Conservation (phyloP, 2,888 invertebrate genomes). For the Lasius platythorax region DNA sequence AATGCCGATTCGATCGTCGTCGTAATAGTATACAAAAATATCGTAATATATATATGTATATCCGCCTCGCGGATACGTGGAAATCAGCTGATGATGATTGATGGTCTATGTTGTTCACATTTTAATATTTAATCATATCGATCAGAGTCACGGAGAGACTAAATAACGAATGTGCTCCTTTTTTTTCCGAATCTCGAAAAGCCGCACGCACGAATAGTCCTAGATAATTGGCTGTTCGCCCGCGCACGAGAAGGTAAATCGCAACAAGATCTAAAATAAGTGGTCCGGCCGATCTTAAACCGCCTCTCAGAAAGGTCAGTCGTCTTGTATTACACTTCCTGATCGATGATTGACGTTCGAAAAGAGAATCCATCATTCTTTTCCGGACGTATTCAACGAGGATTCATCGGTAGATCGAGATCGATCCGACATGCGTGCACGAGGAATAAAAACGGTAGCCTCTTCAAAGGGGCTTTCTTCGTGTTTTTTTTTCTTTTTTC, state of each 20-base stretch:
- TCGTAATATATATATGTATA: background rate
- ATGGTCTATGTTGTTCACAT: background rate
- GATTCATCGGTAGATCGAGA: constrained; percentile 35
- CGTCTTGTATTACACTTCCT: constrained; percentile 52
- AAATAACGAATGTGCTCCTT: too few species aligned
- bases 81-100: background rate
- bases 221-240: constrained; percentile 28
- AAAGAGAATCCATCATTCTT: constrained; percentile 65
- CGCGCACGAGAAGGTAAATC: constrained; percentile 40
- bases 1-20: constrained; percentile 8
- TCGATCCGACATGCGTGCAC: constrained; percentile 27
- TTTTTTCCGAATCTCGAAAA: background rate
- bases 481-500: background rate
- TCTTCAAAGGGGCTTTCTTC: background rate
- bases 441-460: constrained; percentile 51
- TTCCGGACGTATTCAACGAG: constrained; percentile 28
- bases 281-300: constrained; percentile 52
- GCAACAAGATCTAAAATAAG: constrained; percentile 58
- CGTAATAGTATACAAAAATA: background rate
- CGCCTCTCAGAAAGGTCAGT: constrained; percentile 16
- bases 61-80: too few species aligned
- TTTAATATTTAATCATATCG: background rate
- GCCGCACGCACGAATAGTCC: background rate
- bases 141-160: background rate
- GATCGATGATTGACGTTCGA: constrained; percentile 76